Evolutionary conservation across 1,140 invertebrate species (phyloP), one percentile per base, ranked within the genome.

Genomic region (Reticulitermes speratus): DNA sequence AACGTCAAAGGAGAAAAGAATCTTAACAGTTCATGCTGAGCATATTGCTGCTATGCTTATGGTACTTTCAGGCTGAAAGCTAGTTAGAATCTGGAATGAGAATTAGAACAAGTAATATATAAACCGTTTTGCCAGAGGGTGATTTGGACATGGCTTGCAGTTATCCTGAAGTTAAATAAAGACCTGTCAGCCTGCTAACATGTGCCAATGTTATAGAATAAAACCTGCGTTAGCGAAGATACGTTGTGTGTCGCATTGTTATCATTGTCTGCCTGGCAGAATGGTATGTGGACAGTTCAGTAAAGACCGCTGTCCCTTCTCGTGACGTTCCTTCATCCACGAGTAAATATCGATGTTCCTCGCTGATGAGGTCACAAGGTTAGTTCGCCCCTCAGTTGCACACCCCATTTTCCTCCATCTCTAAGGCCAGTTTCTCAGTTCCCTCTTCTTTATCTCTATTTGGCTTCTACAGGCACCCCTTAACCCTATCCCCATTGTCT

Each of bases 381-480:
- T 75, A 75, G 0, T 25, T 75, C 65, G 11, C 65, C 65, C 52
- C 19, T 55, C 19, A 21, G 14, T 21, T 55, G 52, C 52, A 55
- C 52, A 21, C 19, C 52, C 52, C 2, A 21, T 21, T 55, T 55
- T 21, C 52, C 52, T 55, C 52, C 52, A 21, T 21, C 52, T 75
- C 65, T n/a, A 25, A 75, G 65, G 16, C 9, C 65, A 30, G n/a
- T 75, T 75, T 25, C 65, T 75, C 65, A 75, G n/a, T 75, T 75
- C 65, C 65, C 65, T 75, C 65, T 75, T 25, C n/a, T 75, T 75
- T 75, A 75, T 75, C 65, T 75, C n/a, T 25, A 75, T 75, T 75
- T 75, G 25, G 65, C n/a, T 75, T 25, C 5, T 75, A 65, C 59
- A 55, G 14, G n/a, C 65, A 75, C 65, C n/a, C n/a, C 65, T 75